Evolutionary conservation across 1,140 invertebrate genomes (phyloP), one percentile per base, ranked within the genome.

Genomic region (Achatina immaculata): DNA sequence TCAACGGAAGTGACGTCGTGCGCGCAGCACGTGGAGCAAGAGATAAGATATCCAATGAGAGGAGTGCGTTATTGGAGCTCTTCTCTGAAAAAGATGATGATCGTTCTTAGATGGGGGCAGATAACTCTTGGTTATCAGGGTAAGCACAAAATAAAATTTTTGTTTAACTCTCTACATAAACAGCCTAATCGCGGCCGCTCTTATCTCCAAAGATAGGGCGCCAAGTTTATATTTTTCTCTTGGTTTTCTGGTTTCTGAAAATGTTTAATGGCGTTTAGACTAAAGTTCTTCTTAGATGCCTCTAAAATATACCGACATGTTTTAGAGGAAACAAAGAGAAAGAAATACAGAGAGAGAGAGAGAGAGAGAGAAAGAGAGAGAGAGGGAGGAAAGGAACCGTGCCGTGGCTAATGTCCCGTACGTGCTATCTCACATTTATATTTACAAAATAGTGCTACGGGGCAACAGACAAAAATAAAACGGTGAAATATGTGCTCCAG

Each of bases 1-100:
- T 69, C 68, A 69, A 69, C 68, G 68, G 68, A 69, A 69, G 68
- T 69, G 68, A 69, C 68, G 68, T 69, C 68, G 68, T 42, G 68
- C 68, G 68, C 68, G 36, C 68, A 69, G 68, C 68, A 69, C 68
- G 68, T 69, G 68, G 68, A 69, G 68, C 42, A 42, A 2, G 36
- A 21, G 68, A 69, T 69, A 69, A 69, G 68, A 69, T 69, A 69
- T 42, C 68, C 68, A 69, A 69, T 69, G 68, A 69, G 68, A 69
- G n/a, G 68, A 43, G 1, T 21, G 38, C 68, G 68, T 69, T 69
- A 42, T 69, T 42, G 42, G 38, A 42, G 68, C 38, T 69, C 68
- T 69, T 9, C 38, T 69, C 68, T 42, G 38, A 69, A 43, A 69
- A 69, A 69, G 68, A 69, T 69, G 68, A 69, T 69, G 68, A 69